phyloP scores from a whole-genome alignment of 2,113 vertebrate species.

The Propithecus coquereli region DNA sequence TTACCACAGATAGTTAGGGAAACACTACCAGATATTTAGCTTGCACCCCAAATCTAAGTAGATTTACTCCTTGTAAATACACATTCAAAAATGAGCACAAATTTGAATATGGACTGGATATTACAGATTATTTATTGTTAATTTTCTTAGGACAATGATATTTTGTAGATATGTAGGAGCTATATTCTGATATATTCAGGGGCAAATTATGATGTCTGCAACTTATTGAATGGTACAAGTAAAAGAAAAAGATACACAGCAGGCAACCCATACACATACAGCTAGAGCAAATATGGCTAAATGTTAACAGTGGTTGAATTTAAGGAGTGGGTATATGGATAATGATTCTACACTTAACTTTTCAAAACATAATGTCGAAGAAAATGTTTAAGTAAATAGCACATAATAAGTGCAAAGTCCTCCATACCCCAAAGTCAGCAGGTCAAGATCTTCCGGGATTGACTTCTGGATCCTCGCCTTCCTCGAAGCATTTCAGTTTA shows the following conservation, averaged over 20 bases:
- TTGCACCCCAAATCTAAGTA: neutral
- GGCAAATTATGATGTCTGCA: neutral
- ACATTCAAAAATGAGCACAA: constrained; percentile 11
- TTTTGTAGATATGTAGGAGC: neutral
- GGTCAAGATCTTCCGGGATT: constrained; percentile 84
- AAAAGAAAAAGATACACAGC: neutral
- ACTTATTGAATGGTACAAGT: neutral
- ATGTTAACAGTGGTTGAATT: neutral
- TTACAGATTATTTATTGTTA: neutral
- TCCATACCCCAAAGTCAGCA: constrained; percentile 87
- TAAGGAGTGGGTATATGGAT: neutral
- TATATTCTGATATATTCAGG: neutral
- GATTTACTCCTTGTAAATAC: constrained; percentile 10
- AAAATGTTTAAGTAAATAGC: neutral
- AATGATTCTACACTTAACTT: neutral
- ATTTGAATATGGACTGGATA: neutral
- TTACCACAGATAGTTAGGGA: neutral
- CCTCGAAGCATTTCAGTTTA: constrained; percentile 83
- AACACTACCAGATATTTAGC: neutral
- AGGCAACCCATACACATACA: neutral
- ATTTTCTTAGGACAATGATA: constrained; percentile 25
- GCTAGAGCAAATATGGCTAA: neutral
- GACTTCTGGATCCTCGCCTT: constrained; percentile 83
- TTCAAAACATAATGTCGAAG: neutral
- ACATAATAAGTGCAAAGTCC: neutral